phyloP scores from a whole-genome alignment of 92 coral and sea anemone genomes.

The Phenganax stokvisi region DNA sequence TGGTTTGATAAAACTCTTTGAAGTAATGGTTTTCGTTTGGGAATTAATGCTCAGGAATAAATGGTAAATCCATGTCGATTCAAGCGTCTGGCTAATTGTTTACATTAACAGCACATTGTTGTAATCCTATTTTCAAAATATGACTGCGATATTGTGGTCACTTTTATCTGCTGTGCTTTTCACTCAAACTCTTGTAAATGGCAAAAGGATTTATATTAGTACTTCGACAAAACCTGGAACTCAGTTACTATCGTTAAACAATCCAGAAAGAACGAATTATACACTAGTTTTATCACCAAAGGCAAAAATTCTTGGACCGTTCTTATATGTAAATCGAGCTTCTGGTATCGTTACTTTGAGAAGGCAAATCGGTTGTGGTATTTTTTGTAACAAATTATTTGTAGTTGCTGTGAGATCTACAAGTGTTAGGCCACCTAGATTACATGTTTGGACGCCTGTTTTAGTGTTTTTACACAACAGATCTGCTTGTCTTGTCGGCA shows the following conservation, averaged over 20 bases:
- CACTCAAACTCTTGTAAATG: constrained; percentile 12
- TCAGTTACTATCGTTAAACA: neutral
- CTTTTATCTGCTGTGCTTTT: constrained; percentile 32
- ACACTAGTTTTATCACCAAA: constrained; percentile 12
- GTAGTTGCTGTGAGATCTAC: constrained; percentile 53
- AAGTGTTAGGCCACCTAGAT: constrained; percentile 41
- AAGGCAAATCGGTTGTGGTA: constrained; percentile 57
- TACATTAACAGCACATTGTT: constrained; percentile 28
- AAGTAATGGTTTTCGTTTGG: neutral
- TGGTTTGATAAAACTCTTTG: neutral
- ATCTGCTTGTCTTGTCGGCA: neutral
- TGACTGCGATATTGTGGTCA: constrained; percentile 10
- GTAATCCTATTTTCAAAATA: neutral
- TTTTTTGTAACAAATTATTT: constrained; percentile 51
- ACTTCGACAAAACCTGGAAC: neutral
- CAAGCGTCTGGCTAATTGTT: constrained; percentile 29
- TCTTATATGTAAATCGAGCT: constrained; percentile 50
- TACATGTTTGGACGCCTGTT: constrained; percentile 21
- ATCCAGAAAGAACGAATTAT: constrained; percentile 33
- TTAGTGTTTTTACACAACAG: constrained; percentile 14
- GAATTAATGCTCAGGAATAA: neutral
- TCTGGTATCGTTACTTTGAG: constrained; percentile 64
- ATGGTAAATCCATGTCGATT: neutral
- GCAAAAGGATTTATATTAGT: constrained; percentile 19
- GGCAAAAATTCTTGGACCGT: constrained; percentile 2